Base-by-base conservation (phyloP, 1,140 invertebrate genomes). In the Sycophila sp. region DNA sequence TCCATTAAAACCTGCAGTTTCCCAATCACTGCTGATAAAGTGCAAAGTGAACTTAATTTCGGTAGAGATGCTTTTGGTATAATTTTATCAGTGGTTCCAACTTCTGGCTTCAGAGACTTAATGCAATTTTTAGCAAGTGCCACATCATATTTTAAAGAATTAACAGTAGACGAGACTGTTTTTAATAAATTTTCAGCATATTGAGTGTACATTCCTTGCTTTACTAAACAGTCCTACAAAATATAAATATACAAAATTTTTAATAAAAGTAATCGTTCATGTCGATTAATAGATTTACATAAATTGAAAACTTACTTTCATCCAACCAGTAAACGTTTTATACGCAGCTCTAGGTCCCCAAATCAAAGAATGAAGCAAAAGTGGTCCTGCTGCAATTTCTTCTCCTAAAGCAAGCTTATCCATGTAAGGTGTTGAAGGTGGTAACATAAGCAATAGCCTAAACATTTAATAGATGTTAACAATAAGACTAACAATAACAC, bases 351-450 rank as follows among this genome's bases (percentile, higher is more conserved):
- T 83, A 15, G 92, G 90, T 51, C 87, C 89, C 93, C 93, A 94
- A 45, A 94, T 87, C 6, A 94, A 80, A 3, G 92, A 91, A 85
- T 94, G 91, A 8, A 94, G 80, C 7, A 94, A 77, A 74, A 90
- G 85, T 69, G 90, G 86, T 4, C 88, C 87, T 15, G 88, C 85
- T 15, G 87, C 81, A 63, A 90, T 86, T 70, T 86, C 85, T 72
- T 91, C 89, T 7, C 90, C 88, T 1, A 88, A 81, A 72, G 92
- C 90, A 45, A 97, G 85, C 42, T 91, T 89, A 78, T 96, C 93
- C 83, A 98, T 91, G 77, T 94, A 95, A 7, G 92, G 89, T 1
- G 94, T 92, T 0, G 96, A 96, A 0, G 96, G 96, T 4, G 96
- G 96, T 78, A 98, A 81, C 75, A 92, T 90, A 10, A 94, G 86